Evolutionary conservation across 1,140 invertebrate species (phyloP), one percentile per base, ranked within the genome.

Genomic region (Tetramorium simillimum): DNA sequence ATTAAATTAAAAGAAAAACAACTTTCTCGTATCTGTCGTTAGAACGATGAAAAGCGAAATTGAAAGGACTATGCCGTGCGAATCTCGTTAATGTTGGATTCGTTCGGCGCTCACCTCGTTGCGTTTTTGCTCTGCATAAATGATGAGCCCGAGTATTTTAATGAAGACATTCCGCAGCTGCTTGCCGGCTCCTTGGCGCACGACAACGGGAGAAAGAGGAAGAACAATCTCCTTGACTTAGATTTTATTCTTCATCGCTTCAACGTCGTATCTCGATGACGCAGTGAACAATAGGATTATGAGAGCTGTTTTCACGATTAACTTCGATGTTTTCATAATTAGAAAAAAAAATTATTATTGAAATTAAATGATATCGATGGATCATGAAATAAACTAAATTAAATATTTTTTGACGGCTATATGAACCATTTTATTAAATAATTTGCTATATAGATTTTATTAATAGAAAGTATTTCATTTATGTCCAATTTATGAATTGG

Each of bases 81-180:
- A 86, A 73, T 69, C 81, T 87, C 80, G 33, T 87, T 62, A 69
- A 63, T 51, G 56, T 86, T 63, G 24, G 60, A 40, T 6, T 16
- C 40, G 67, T 73, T 73, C 69, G 81, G 63, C 63, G 76, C 70
- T 90, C 86, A 88, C 88, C 91, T 92, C 91, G 88, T 90, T 92
- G 88, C 92, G 92, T 93, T 93, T 93, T 93, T 93, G 91, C 91
- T 93, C 88, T 93, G 92, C 92, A 93, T 93, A 93, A 93, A 93
- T 92, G 91, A 93, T 93, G 93, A 93, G 92, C 90, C 77, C 87
- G 88, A 90, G 92, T 92, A 93, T 93, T 93, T 93, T 93, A 93
- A 93, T 93, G 93, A 93, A 93, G 92, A 93, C 93, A 93, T 93
- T 93, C 93, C 93, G 88, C 86, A 91, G 86, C 78, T 89, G 92